These are phyloP conservation scores for Coronaproctus castanopsis DNA, from an alignment of 2,888 invertebrate species.

Conservation along the genomic window DNA sequence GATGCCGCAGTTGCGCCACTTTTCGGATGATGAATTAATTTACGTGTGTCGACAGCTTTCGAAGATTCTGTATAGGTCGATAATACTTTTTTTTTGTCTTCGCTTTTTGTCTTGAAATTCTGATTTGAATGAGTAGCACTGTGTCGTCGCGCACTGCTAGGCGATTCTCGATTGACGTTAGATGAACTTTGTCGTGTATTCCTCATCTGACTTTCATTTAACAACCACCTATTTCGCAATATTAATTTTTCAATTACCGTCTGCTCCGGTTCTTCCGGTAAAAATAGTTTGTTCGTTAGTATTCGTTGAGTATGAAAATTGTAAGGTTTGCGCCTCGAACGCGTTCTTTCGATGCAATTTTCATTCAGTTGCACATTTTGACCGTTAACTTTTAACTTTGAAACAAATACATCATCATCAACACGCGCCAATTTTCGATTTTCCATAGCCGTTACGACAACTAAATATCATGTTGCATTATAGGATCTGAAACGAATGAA, in stretches of 20 bases:
- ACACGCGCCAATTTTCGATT: constrained; percentile 1
- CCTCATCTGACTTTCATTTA: constrained; percentile 5
- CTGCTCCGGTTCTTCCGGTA: background rate
- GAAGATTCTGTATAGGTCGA: background rate
- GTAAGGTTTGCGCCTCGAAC: background rate
- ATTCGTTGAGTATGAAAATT: background rate
- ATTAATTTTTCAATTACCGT: constrained; percentile 8
- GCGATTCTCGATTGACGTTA: background rate
- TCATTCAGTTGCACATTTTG: background rate
- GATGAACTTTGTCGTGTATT: background rate
- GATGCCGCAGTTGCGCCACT: background rate
- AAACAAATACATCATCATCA: background rate
- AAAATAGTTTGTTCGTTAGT: background rate
- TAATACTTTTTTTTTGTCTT: background rate
- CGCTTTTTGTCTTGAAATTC: background rate
- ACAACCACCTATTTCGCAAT: constrained; percentile 3
- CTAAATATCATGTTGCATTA: constrained; percentile 7
- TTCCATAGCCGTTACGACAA: constrained; percentile 12
- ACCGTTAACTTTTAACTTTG: background rate
- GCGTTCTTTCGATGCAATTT: background rate
- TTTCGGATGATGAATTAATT: background rate
- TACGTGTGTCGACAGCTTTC: background rate
- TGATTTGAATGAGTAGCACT: background rate
- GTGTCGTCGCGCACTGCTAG: background rate
- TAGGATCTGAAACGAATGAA: constrained; percentile 7